Evolutionary conservation across 2,797 vertebrate species (phyloP).

Genomic region (Triplophysa bombifrons): DNA sequence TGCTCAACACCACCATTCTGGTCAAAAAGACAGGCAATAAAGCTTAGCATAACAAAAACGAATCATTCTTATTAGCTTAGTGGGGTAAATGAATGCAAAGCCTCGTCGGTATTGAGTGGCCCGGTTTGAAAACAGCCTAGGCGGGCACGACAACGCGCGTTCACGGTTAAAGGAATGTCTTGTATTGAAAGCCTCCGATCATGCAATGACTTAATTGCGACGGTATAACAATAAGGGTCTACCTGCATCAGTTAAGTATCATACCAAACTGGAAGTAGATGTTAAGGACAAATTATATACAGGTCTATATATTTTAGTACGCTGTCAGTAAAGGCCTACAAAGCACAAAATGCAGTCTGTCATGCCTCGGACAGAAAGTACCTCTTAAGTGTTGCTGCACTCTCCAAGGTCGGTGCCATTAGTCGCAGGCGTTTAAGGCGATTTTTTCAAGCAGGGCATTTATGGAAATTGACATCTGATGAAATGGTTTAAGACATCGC

Average conservation of each 20-base stretch:
- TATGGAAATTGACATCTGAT: slow-evolving; percentile 78
- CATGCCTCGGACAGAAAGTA: slow-evolving; percentile 72
- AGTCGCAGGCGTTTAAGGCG: slow-evolving; percentile 79
- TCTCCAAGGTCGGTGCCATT: slow-evolving; percentile 77
- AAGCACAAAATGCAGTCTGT: slow-evolving; percentile 64
- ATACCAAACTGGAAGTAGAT: slow-evolving; percentile 57
- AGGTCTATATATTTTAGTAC: slow-evolving; percentile 68
- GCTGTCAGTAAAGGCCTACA: slow-evolving; percentile 54
- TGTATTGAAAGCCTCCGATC: slow-evolving; percentile 82
- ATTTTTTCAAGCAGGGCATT: slow-evolving; percentile 80
- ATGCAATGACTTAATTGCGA: slow-evolving; percentile 86
- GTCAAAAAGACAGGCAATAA: slow-evolving; percentile 99
- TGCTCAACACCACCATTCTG: slow-evolving; percentile 94
- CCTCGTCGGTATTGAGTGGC: slow-evolving; percentile 90
- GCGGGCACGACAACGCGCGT: slow-evolving; percentile 84
- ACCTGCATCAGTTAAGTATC: slow-evolving; percentile 52
- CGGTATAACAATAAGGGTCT: slow-evolving; percentile 28
- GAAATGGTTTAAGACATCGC: slow-evolving; percentile 68
- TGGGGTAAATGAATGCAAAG: slow-evolving; percentile 98
- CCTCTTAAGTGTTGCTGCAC: slow-evolving; percentile 73
- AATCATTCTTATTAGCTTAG: slow-evolving; percentile 99
- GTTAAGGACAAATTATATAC: slow-evolving; percentile 63
- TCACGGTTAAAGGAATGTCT: slow-evolving; percentile 85
- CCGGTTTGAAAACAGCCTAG: slow-evolving; percentile 91
- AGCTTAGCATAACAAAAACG: slow-evolving; percentile 98